A percentile compares a stretch with the other conserved stretches of the same genome.
Evolutionary conservation across 2,888 invertebrate species (phyloP).

Genomic region (Himalopsyche japonica): DNA sequence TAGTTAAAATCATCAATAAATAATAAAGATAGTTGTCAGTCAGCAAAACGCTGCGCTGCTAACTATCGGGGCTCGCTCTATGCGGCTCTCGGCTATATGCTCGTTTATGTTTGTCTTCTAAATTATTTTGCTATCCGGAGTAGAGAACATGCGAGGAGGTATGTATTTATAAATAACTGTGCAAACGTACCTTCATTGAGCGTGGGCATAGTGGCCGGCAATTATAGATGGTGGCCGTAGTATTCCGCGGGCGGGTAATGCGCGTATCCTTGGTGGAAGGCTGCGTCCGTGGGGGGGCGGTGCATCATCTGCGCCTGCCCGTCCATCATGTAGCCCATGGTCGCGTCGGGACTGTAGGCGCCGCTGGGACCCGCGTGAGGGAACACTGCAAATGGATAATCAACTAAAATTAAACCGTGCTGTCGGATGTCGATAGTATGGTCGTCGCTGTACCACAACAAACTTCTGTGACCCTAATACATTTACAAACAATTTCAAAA

Average conservation of each 20-base stretch:
- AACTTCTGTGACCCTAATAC: background rate
- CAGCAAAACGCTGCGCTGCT: too few relatives aligned
- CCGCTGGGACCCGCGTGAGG: slow-evolving; percentile 94
- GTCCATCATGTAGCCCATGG: slow-evolving; percentile 98
- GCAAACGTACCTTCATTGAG: slow-evolving; percentile 24
- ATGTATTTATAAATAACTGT: background rate
- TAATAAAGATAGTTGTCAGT: too few relatives aligned
- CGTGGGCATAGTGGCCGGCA: slow-evolving; percentile 40
- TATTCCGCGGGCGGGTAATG: slow-evolving; percentile 90
- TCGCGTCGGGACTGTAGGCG: slow-evolving; percentile 94
- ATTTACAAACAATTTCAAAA: background rate
- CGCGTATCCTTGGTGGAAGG: slow-evolving; percentile 91
- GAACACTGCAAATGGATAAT: slow-evolving; percentile 68
- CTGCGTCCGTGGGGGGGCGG: slow-evolving; percentile 89
- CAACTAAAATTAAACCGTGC: slow-evolving; percentile 19
- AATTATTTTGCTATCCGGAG: background rate
- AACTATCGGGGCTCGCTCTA: too few relatives aligned
- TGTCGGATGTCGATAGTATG: background rate
- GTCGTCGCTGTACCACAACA: background rate
- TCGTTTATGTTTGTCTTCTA: too few relatives aligned
- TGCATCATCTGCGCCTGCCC: slow-evolving; percentile 95
- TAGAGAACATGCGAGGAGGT: background rate
- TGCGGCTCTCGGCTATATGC: too few relatives aligned
- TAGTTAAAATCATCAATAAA: too few relatives aligned
- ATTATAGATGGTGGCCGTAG: slow-evolving; percentile 92